Percentiles rank a stretch among this genome's conserved stretches.
phyloP scores from a whole-genome alignment of 2,797 vertebrate species.

The Crypturellus tataupa region DNA sequence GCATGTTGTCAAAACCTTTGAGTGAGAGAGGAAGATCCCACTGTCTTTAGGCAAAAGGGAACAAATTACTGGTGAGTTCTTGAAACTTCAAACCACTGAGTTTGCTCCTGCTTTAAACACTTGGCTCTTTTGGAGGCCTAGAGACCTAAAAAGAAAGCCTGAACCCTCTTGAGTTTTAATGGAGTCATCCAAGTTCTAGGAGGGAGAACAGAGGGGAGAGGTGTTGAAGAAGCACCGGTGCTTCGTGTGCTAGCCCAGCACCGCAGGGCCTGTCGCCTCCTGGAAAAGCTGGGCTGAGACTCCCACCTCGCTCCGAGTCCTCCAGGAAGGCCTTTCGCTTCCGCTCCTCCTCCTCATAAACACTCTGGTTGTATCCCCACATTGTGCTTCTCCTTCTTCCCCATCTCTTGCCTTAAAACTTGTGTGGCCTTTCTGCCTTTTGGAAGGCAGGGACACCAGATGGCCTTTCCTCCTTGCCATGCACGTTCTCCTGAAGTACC shows the following conservation, averaged over 20 bases:
- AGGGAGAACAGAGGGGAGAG: not conserved
- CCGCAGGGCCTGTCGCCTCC: no score
- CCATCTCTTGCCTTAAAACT: not conserved
- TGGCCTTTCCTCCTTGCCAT: not conserved
- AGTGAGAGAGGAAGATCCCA: no score
- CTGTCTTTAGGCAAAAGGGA: not conserved
- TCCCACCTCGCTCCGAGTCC: not conserved
- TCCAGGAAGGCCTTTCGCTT: not conserved
- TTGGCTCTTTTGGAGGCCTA: not conserved
- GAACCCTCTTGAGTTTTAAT: not conserved
- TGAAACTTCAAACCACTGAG: no score
- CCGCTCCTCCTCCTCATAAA: not conserved
- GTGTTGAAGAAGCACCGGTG: no score
- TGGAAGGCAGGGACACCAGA: no score
- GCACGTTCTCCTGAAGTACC: not conserved
- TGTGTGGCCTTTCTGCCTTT: not conserved
- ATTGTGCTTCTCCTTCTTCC: not conserved
- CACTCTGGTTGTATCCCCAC: no score
- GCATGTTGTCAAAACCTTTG: accelerated
- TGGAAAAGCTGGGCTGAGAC: no score
- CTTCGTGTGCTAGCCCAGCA: no score
- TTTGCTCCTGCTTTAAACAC: not conserved
- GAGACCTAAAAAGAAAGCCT: no score
- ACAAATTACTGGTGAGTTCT: no score
- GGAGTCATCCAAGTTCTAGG: not conserved